Evolutionary conservation across 2,113 vertebrate genomes (phyloP), one percentile per base, ranked within the genome.

Genomic region (Suncus etruscus): DNA sequence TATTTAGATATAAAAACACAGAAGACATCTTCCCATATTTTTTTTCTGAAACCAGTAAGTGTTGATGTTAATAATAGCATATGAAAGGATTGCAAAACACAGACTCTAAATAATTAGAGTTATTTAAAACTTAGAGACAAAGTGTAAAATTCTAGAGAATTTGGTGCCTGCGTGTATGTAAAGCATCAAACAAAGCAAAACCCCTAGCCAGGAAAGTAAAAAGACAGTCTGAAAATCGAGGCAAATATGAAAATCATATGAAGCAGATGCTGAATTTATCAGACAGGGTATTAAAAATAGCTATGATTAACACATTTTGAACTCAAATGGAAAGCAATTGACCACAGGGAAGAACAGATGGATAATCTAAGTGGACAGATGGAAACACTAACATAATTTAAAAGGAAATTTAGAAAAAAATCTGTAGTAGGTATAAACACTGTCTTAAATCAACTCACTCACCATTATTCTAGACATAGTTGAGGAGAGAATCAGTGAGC

Each of bases 201-300:
- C 31, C 87, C 47, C 1, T 9, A 50, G 11, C 18, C 11, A 65
- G 58, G 58, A 61, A 18, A 61, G 39, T 39, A 79, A 76, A 68
- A 29, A n/a, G 1, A 39, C 22, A 86, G 4, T 27, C 5, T 12
- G 25, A 73, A 82, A 9, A 75, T 14, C 45, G 84, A 76, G 48
- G 45, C 16, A 75, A 80, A 66, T 1, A 27, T 69, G 22, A 63
- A 20, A 75, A 75, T 63, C 12, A 63, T n/a, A 47, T 24, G 18
- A 90, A 63, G n/a, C 69, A 70, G 9, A 87, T 88, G 47, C 72
- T 87, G 65, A 66, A 91, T 58, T 85, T 9, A 81, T 76, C 24
- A 87, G n/a, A 39, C 5, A 83, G 29, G 25, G 20, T 51, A 48
- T 85, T 58, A 32, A 66, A 72, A 85, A 54, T 58, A 92, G 27